Evolutionary conservation across 2,888 invertebrate genomes (phyloP), one percentile per base, ranked within the genome.

Genomic region (Exocentrus adspersus): DNA sequence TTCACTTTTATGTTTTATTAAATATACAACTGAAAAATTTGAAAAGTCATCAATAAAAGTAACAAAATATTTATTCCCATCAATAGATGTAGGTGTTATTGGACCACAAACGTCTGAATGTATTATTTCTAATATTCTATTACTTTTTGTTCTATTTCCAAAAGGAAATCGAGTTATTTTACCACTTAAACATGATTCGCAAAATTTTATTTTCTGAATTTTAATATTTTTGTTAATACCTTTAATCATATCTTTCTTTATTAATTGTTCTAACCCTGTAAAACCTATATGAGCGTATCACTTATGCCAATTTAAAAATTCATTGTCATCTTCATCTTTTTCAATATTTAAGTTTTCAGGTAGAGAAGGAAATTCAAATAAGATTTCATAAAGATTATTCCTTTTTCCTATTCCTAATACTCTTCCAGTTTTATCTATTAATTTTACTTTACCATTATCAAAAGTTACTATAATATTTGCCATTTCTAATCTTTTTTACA

Each of bases 371-470:
- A 45, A 10, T 45, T 10, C 20, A 9, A 71, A 71, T 19, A 43
- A 43, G n/a, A 68, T 71, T 65, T 71, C 67, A 60, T 70, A 70
- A 16, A 70, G 17, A 42, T 57, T 69, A 0, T 43, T 43, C 20
- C 32, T 60, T 20, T 60, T 14, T 16, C 67, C 67, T 45, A 53
- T 45, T 48, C 62, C 50, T 51, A 67, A 6, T 20, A 37, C 3
- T 30, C 51, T 17, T 21, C 56, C 43, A 19, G 30, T 46, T 54
- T 56, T 57, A 54, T 45, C 19, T 14, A 62, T 14, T 19, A 67
- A 46, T 46, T 60, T 60, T 9, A 62, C 65, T 6, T 32, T 6
- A 20, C 21, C 53, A 21, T 60, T 58, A 24, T 68, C 63, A 53
- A 63, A 68, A 6, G 62, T 7, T 7, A 67, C 53, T 12, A 43